Conservation (phyloP, 37 sponge, comb jelly and placozoan species). For the Aphrocallistes beatrix region DNA sequence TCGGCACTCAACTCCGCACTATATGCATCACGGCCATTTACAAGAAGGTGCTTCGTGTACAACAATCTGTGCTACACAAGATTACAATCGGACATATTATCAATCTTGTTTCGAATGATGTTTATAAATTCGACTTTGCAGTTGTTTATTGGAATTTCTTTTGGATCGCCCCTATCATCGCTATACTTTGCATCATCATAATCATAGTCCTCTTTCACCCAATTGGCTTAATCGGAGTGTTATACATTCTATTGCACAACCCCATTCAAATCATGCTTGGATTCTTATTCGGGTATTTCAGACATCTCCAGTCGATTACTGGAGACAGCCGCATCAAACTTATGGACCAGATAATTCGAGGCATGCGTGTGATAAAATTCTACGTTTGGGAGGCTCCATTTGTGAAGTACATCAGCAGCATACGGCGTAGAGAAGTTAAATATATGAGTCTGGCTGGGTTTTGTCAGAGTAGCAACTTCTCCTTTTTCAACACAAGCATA, state of each 20-base stretch:
- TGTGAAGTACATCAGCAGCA: not conserved
- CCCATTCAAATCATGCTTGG: not conserved
- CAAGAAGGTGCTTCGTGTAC: not conserved
- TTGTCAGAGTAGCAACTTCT: not conserved
- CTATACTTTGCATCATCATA: not conserved
- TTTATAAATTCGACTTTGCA: not conserved
- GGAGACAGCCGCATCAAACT: not conserved
- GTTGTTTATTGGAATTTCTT: not conserved
- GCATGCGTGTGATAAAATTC: not conserved
- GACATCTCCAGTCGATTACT: not conserved
- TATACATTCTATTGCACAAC: not conserved
- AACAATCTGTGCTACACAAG: not conserved
- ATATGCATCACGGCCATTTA: not conserved
- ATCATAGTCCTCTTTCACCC: not conserved
- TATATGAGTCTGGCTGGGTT: not conserved
- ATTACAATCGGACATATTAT: not conserved
- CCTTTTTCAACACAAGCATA: not conserved
- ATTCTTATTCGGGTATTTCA: not conserved
- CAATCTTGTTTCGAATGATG: not conserved
- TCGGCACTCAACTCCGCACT: not conserved
- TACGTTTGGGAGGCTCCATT: slow-evolving; percentile 4
- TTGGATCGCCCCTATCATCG: not conserved
- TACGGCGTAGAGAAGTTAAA: not conserved
- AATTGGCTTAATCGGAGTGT: not conserved
- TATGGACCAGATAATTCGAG: not conserved